A percentile compares a stretch with the other conserved stretches of the same genome.
These are phyloP conservation scores for Dilophus febrilis DNA, from an alignment of 2,888 invertebrate genomes.

Conservation along the genomic window DNA sequence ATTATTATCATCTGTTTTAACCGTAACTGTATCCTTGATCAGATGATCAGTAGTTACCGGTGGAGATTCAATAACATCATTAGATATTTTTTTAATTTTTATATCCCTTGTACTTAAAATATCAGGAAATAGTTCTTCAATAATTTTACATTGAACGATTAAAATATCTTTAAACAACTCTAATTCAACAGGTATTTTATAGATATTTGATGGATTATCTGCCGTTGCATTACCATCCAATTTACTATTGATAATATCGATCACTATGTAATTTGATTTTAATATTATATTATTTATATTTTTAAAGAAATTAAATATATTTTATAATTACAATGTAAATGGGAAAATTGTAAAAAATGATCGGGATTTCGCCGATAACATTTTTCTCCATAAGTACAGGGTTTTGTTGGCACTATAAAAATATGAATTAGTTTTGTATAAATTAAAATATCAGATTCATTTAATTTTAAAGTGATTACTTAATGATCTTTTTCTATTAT, in stretches of 20 bases:
- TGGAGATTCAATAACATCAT: background rate
- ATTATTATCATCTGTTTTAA: background rate
- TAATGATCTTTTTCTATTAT: no score
- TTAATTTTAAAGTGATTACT: no score
- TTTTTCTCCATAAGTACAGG: slow-evolving; percentile 56
- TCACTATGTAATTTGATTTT: no score
- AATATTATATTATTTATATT: no score
- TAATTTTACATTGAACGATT: no score
- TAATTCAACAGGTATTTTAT: background rate
- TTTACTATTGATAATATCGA: background rate
- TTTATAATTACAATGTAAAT: slow-evolving; percentile 51
- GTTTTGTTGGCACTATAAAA: slow-evolving; percentile 27
- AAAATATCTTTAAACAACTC: background rate
- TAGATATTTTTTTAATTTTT: no score
- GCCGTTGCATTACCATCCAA: background rate
- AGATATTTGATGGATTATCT: background rate
- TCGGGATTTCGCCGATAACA: slow-evolving; percentile 74
- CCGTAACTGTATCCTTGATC: background rate
- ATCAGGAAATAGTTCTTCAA: no score
- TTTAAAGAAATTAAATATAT: no score
- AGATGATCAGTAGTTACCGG: background rate
- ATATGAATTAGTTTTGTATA: no score
- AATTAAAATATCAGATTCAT: no score
- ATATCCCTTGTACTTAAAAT: no score
- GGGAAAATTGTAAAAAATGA: slow-evolving; percentile 66